Percentiles rank a stretch among this genome's conserved stretches.
These are phyloP conservation scores for Falco biarmicus DNA, from an alignment of 2,797 vertebrate species.

Conservation along the genomic window DNA sequence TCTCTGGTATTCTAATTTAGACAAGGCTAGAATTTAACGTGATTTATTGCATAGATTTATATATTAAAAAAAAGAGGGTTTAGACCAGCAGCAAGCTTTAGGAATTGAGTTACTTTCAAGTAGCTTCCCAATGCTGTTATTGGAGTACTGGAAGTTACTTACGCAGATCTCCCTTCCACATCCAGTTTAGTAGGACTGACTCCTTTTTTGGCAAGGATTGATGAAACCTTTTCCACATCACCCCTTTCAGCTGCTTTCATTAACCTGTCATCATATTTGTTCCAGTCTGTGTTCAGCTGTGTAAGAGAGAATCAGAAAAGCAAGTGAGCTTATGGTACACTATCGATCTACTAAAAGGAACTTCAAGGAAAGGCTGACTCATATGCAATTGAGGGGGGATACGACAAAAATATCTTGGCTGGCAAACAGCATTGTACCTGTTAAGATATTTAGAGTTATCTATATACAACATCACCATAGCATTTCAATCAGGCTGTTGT, in stretches of 20 bases:
- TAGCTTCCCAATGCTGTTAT: accelerated
- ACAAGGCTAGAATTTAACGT: accelerated
- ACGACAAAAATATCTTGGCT: accelerated
- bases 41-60: accelerated
- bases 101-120: not conserved
- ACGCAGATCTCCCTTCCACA: slow-evolving; percentile 96
- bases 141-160: slow-evolving; percentile 73
- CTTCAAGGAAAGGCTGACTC: not conserved
- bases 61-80: accelerated
- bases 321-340: not conserved
- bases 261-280: slow-evolving; percentile 95
- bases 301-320: not conserved
- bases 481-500: not conserved
- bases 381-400: accelerated
- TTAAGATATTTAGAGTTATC: accelerated
- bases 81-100: not conserved
- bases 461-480: accelerated
- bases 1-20: not conserved
- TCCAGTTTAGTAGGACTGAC: slow-evolving; percentile 93
- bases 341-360: too few relatives aligned
- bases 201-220: slow-evolving; percentile 93
- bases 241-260: slow-evolving; percentile 97
- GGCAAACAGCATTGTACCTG: not conserved
- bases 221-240: slow-evolving; percentile 92
- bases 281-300: slow-evolving; percentile 93